phyloP scores from a whole-genome alignment of 2,888 invertebrate genomes.

The Lasioglossum lativentre region DNA sequence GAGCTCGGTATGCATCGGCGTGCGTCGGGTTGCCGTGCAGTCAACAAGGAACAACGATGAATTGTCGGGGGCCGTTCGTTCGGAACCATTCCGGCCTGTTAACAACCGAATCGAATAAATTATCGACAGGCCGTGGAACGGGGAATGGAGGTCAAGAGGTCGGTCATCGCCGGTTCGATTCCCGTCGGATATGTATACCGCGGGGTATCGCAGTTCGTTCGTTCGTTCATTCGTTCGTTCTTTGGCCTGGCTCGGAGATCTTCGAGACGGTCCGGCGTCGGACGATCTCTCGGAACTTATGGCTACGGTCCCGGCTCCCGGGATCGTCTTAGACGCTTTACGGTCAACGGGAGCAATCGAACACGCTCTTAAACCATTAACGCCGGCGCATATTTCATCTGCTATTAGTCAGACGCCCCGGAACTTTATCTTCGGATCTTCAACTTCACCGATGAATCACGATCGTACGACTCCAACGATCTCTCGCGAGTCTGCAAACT shows the following conservation, averaged over 20 bases:
- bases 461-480: not conserved
- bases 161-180: constrained; percentile 19
- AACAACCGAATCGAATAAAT: constrained; percentile 28
- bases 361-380: constrained; percentile 6
- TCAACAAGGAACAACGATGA: constrained; percentile 2
- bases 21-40: not conserved
- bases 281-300: constrained; percentile 50
- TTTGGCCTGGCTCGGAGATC: constrained; percentile 20
- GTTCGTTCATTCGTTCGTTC: constrained; percentile 2
- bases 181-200: constrained; percentile 14
- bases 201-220: not conserved
- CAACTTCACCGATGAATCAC: not conserved
- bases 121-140: constrained; percentile 10
- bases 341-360: not conserved
- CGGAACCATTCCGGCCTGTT: constrained; percentile 14
- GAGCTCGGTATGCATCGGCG: not conserved
- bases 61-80: not conserved
- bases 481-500: not conserved
- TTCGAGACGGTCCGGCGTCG: constrained; percentile 52
- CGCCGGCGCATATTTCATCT: not conserved
- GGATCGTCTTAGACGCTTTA: not conserved
- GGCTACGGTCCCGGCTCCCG: constrained; percentile 1
- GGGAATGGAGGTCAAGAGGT: constrained; percentile 30
- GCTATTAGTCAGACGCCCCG: not conserved
- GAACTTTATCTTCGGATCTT: not conserved